phyloP scores from a whole-genome alignment of 2,888 invertebrate species.

The Synanthedon tipuliformis region DNA sequence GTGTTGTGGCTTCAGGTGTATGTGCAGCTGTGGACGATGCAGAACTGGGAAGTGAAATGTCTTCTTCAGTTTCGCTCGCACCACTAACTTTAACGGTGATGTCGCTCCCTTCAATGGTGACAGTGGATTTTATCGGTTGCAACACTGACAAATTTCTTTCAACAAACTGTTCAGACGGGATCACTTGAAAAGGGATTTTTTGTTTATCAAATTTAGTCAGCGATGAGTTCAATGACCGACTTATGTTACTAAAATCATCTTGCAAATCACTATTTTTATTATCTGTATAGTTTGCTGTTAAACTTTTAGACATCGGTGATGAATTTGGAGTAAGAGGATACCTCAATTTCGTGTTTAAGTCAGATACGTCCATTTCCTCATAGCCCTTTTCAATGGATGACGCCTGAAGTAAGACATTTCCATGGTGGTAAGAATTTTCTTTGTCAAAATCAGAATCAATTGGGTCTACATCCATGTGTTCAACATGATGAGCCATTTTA shows the following conservation, averaged over 20 bases:
- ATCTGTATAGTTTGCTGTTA: conserved; percentile 31
- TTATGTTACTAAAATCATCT: conserved; percentile 24
- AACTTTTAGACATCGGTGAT: conserved; percentile 59
- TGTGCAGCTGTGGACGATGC: conserved; percentile 39
- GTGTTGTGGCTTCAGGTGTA: conserved; percentile 55
- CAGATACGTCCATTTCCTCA: conserved; percentile 56
- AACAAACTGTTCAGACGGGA: conserved; percentile 24
- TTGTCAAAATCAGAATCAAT: conserved; percentile 54
- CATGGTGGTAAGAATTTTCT: conserved; percentile 48
- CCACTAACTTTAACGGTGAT: conserved; percentile 29
- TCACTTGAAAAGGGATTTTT: conserved; percentile 36
- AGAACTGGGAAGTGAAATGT: conserved; percentile 38
- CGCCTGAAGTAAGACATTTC: conserved; percentile 37
- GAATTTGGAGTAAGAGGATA: conserved; percentile 51
- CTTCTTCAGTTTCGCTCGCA: conserved; percentile 38
- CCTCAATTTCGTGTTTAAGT: conserved; percentile 56
- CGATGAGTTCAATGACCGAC: conserved; percentile 42
- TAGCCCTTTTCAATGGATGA: conserved; percentile 53
- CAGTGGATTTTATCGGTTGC: conserved; percentile 24
- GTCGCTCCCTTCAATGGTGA: conserved; percentile 16
- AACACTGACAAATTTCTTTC: conserved; percentile 29
- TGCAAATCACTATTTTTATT: conserved; percentile 27
- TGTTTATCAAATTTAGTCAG: conserved; percentile 38
- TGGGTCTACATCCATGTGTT: conserved; percentile 55
- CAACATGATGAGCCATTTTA: conserved; percentile 45